phyloP scores from a whole-genome alignment of 1,140 invertebrate genomes.

The Cotesia chilonis region DNA sequence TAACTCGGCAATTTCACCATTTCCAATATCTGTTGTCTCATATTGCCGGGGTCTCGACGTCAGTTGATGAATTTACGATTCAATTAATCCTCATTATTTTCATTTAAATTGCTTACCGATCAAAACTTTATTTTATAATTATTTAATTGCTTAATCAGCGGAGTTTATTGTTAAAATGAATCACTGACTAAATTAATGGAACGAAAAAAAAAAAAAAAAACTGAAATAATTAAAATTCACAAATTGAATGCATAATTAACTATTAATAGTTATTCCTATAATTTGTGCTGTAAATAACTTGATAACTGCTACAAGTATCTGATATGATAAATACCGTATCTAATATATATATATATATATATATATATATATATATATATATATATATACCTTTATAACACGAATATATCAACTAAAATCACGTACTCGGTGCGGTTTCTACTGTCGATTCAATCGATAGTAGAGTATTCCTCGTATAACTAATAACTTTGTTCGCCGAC shows the following conservation, averaged over 20 bases:
- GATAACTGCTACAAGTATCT: too few relatives aligned
- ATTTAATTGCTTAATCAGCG: background rate
- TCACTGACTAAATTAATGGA: too few relatives aligned
- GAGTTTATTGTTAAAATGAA: too few relatives aligned
- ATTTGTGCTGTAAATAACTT: too few relatives aligned
- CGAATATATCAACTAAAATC: conserved; percentile 1
- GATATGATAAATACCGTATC: too few relatives aligned
- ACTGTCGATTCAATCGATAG: background rate
- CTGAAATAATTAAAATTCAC: too few relatives aligned
- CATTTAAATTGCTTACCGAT: conserved; percentile 6
- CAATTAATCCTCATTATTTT: conserved; percentile 23
- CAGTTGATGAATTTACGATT: conserved; percentile 6
- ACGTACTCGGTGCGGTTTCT: conserved; percentile 6
- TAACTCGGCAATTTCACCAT: conserved; percentile 13
- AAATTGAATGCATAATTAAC: too few relatives aligned
- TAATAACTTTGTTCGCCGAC: background rate
- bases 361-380: too few relatives aligned
- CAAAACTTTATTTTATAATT: background rate
- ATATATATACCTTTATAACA: background rate
- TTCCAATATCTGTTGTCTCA: conserved; percentile 20
- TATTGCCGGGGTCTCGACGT: conserved; percentile 16
- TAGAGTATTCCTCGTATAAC: background rate
- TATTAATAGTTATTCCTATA: too few relatives aligned
- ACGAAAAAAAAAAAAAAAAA: too few relatives aligned
- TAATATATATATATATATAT: conserved; percentile 1